Percentiles rank a stretch among this genome's conserved stretches.
Conservation (phyloP, 2,888 invertebrate species). For the Aporophyla lueneburgensis region DNA sequence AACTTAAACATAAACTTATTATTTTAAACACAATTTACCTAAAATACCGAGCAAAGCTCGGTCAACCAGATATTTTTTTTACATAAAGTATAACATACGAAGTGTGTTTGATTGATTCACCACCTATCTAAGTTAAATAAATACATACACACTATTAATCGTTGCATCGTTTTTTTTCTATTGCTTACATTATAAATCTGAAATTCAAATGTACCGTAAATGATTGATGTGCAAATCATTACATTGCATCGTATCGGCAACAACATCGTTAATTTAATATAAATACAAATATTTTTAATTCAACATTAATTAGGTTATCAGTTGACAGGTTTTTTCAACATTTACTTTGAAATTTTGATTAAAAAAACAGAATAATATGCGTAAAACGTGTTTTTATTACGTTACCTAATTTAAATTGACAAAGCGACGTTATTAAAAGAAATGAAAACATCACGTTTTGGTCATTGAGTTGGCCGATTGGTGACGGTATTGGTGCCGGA, state of each 20-base stretch:
- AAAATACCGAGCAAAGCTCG: too few relatives aligned
- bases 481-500: slow-evolving; percentile 24
- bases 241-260: not conserved
- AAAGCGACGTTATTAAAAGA: slow-evolving; percentile 40
- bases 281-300: not conserved
- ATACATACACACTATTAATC: not conserved
- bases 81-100: slow-evolving; percentile 6
- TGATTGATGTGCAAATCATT: not conserved
- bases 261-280: not conserved
- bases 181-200: too few relatives aligned
- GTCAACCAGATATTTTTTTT: slow-evolving; percentile 25
- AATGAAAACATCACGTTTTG: slow-evolving; percentile 61
- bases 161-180: not conserved
- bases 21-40: too few relatives aligned
- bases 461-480: slow-evolving; percentile 53
- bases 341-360: slow-evolving; percentile 13
- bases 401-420: slow-evolving; percentile 48
- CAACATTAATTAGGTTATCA: not conserved
- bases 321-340: not conserved
- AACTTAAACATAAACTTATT: too few relatives aligned
- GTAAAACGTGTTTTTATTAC: slow-evolving; percentile 53
- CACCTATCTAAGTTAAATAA: not conserved
- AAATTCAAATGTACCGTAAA: not conserved
- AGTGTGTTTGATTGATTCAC: slow-evolving; percentile 14
- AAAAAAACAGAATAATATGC: slow-evolving; percentile 29